Evolutionary conservation across 1,140 invertebrate genomes (phyloP).

Genomic region (Drosophila pandora): DNA sequence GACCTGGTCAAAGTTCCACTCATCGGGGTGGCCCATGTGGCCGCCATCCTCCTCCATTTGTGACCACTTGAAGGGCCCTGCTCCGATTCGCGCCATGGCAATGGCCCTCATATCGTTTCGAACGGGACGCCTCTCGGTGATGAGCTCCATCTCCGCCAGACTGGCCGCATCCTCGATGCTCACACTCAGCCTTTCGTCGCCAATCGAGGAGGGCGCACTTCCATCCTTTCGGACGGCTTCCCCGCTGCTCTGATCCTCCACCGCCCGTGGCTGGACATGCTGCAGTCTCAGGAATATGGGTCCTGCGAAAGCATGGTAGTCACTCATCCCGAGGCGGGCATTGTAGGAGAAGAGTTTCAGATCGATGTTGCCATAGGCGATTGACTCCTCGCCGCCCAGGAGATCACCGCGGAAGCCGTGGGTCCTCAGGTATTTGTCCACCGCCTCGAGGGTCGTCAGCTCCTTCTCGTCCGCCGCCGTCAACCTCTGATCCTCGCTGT

Average conservation of each 20-base stretch:
- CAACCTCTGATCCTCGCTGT: conserved; percentile 84
- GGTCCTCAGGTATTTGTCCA: conserved; percentile 70
- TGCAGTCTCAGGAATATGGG: conserved; percentile 77
- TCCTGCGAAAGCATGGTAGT: conserved; percentile 81
- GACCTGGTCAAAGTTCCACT: conserved; percentile 89
- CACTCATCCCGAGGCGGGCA: conserved; percentile 67
- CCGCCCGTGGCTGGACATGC: conserved; percentile 52
- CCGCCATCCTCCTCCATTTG: conserved; percentile 83
- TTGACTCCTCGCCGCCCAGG: conserved; percentile 73
- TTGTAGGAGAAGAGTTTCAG: conserved; percentile 82
- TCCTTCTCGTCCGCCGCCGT: conserved; percentile 82
- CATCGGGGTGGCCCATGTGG: conserved; percentile 91
- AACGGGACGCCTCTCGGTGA: conserved; percentile 71
- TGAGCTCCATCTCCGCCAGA: conserved; percentile 72
- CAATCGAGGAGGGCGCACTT: conserved; percentile 40
- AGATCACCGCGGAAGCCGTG: conserved; percentile 82
- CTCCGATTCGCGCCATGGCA: conserved; percentile 60
- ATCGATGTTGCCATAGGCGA: conserved; percentile 83
- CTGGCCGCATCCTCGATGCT: conserved; percentile 68
- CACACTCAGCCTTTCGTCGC: conserved; percentile 68
- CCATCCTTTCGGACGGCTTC: neutral
- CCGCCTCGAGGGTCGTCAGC: conserved; percentile 68
- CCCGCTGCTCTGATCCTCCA: conserved; percentile 22
- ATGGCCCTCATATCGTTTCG: conserved; percentile 79
- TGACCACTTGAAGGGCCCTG: conserved; percentile 89